Evolutionary conservation across 2,797 vertebrate species (phyloP).

Genomic region (Knipowitschia caucasica): DNA sequence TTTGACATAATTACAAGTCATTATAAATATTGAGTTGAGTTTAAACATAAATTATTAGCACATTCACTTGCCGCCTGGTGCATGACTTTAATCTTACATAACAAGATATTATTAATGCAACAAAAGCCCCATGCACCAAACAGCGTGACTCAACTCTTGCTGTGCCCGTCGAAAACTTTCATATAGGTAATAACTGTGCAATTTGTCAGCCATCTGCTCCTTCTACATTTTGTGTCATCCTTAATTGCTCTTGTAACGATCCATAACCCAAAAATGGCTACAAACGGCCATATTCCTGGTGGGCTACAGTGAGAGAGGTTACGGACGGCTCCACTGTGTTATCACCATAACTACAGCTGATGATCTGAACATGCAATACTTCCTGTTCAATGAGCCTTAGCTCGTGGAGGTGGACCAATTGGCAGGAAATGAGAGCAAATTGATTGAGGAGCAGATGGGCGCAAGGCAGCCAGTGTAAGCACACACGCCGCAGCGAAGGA

Average conservation of each 20-base stretch:
- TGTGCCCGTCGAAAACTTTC: slow-evolving; percentile 26
- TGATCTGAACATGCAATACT: slow-evolving; percentile 44
- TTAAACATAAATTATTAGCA: too few species aligned
- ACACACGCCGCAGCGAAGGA: slow-evolving; percentile 32
- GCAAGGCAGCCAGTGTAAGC: slow-evolving; percentile 38
- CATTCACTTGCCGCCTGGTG: background rate
- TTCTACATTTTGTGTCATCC: background rate
- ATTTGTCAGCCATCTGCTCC: slow-evolving; percentile 41
- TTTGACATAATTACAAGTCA: too few species aligned
- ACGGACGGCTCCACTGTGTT: slow-evolving; percentile 17
- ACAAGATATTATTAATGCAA: slow-evolving; percentile 17
- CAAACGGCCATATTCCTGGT: slow-evolving; percentile 23
- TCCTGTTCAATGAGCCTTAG: slow-evolving; percentile 57
- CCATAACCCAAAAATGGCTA: slow-evolving; percentile 23
- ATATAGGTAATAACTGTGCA: slow-evolving; percentile 16
- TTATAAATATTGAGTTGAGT: too few species aligned
- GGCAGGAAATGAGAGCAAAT: slow-evolving; percentile 66
- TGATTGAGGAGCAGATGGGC: slow-evolving; percentile 63
- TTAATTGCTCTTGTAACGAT: slow-evolving; percentile 13
- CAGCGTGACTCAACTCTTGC: slow-evolving; percentile 6
- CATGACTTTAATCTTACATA: background rate
- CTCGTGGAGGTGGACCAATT: slow-evolving; percentile 56
- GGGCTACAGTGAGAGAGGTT: slow-evolving; percentile 13
- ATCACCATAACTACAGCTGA: slow-evolving; percentile 53
- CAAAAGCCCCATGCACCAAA: slow-evolving; percentile 10